phyloP scores from a whole-genome alignment of 2,113 vertebrate species.

The Crotalus tigris region DNA sequence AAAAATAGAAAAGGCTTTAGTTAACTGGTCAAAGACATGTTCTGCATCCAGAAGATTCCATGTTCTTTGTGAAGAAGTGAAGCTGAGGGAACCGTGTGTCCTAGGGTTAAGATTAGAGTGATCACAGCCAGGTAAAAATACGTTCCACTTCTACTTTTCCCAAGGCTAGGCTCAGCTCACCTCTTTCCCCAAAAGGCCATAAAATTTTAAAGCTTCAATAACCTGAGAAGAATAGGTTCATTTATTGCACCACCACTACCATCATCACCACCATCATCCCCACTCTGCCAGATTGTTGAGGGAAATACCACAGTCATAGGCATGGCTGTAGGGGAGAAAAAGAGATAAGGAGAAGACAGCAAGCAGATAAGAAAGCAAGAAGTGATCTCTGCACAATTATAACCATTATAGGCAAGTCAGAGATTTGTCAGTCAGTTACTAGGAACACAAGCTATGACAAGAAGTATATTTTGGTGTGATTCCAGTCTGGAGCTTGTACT shows the following conservation, averaged over 20 bases:
- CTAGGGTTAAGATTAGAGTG: not conserved
- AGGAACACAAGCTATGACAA: not conserved
- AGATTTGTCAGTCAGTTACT: not conserved
- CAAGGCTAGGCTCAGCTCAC: not conserved
- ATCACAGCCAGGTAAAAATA: not conserved
- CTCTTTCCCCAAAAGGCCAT: not conserved
- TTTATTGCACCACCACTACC: not conserved
- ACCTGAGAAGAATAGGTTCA: not conserved
- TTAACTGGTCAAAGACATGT: not conserved
- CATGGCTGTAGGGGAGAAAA: not conserved
- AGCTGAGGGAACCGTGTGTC: not conserved
- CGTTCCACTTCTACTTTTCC: not conserved
- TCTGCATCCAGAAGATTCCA: not conserved
- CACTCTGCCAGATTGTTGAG: not conserved
- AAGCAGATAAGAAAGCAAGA: not conserved
- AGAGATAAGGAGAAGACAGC: not conserved
- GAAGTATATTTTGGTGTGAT: not conserved
- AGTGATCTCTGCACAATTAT: not conserved
- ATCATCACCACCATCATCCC: no score
- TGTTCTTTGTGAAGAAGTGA: not conserved
- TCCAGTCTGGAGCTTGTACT: not conserved
- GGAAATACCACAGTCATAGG: not conserved
- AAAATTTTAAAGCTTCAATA: not conserved
- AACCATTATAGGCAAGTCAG: not conserved
- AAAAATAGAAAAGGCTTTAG: not conserved